Conservation (phyloP, 2,888 invertebrate species). For the Elgonia sp. region DNA sequence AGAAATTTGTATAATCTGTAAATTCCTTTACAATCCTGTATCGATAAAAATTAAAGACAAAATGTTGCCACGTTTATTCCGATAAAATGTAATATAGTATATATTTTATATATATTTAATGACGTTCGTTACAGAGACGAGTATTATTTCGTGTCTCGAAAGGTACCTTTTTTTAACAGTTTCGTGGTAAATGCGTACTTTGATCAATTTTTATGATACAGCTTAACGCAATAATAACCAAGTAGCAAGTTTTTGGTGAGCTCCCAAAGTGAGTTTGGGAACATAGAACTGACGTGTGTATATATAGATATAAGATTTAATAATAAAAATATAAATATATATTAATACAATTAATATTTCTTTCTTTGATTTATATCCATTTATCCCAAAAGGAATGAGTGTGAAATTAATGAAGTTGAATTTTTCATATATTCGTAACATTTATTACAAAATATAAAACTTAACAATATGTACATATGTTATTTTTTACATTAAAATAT, state of each 20-base stretch:
- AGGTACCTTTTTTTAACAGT: neutral
- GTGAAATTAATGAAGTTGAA: too few relatives aligned
- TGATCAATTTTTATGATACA: conserved; percentile 72
- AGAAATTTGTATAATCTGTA: conserved; percentile 83
- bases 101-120: conserved; percentile 46
- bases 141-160: conserved; percentile 61
- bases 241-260: conserved; percentile 76
- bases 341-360: conserved; percentile 53
- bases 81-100: conserved; percentile 63
- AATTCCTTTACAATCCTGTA: conserved; percentile 82
- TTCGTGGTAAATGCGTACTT: conserved; percentile 63
- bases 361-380: neutral
- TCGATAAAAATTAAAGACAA: conserved; percentile 69
- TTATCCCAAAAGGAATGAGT: too few relatives aligned
- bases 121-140: conserved; percentile 56
- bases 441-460: conserved; percentile 67
- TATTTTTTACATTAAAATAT: conserved; percentile 64
- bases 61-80: conserved; percentile 71
- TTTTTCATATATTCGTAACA: conserved; percentile 35
- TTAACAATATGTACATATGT: conserved; percentile 64
- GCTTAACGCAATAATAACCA: conserved; percentile 80
- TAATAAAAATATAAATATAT: conserved; percentile 78
- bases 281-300: conserved; percentile 84
- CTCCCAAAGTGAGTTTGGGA: conserved; percentile 44
- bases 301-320: conserved; percentile 84